These are phyloP conservation scores for Dicaeum eximium DNA, from an alignment of 2,113 vertebrate species.

Conservation along the genomic window DNA sequence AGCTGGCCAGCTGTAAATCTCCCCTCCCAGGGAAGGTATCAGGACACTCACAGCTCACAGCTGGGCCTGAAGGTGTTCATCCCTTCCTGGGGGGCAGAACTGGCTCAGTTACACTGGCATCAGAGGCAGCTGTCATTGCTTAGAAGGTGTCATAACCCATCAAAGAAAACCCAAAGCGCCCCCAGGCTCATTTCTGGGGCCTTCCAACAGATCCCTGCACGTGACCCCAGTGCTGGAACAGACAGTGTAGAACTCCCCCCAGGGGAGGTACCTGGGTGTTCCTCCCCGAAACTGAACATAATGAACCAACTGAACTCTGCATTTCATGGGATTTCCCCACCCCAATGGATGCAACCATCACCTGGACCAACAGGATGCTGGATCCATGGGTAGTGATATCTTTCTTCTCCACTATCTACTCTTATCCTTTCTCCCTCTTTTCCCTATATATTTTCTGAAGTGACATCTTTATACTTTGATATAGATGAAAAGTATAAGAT, in stretches of 20 bases:
- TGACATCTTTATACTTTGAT: background rate
- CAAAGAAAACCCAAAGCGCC: background rate
- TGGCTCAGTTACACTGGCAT: accelerated
- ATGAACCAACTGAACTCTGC: accelerated
- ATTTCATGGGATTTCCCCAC: background rate
- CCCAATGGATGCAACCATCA: background rate
- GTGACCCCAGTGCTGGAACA: background rate
- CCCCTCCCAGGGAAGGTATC: background rate
- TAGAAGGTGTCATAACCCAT: background rate
- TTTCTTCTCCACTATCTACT: background rate
- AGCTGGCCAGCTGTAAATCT: background rate
- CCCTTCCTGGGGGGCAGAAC: background rate
- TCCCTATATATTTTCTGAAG: background rate
- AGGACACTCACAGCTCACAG: background rate
- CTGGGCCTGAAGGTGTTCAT: background rate
- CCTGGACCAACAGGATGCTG: background rate
- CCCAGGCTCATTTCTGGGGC: background rate
- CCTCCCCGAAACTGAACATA: background rate
- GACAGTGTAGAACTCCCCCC: background rate
- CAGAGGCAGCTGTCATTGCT: background rate
- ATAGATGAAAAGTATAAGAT: background rate
- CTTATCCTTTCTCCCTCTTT: background rate
- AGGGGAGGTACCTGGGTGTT: background rate
- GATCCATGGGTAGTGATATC: background rate
- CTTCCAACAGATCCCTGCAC: background rate